Base-by-base conservation (phyloP, 2,797 vertebrate genomes). In the Coregonus suidteri region DNA sequence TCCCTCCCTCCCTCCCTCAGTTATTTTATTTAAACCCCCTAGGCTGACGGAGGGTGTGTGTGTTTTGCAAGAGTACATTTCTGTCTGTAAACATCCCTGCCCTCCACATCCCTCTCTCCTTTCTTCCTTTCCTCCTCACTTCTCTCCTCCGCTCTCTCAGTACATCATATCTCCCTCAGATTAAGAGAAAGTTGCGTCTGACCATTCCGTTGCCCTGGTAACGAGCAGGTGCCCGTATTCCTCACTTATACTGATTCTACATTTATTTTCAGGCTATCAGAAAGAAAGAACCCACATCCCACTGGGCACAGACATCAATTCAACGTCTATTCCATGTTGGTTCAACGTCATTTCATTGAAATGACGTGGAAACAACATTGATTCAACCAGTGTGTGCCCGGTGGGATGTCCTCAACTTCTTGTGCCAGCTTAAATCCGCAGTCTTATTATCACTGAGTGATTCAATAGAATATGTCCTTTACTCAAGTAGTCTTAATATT, bases 61-160 rank as follows among this genome's bases (percentile, higher is more conserved):
- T 66, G 81, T 66, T 79, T 25, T 56, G 47, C 34, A 13, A n/a
- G 7, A 64, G 59, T n/a, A 64, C 18, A 64, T 74, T 59, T 87
- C 86, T 85, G 83, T 82, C 77, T 13, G 71, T 75, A 84, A 81
- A 82, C 73, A 65, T 64, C 59, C 9, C 9, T 47, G 9, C 9
- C 41, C 73, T 84, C 76, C 35, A 25, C 20, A 25, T 34, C 20
- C 14, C 64, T 51, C 41, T n/a, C 16, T 51, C 14, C 62, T 14
- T 35, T 59, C 34, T 41, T 41, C 41, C 41, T 47, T 47, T 47
- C 41, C 41, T 13, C 9, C 41, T 47, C 41, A 47, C 30, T 18
- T 18, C 59, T 25, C 64, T 67, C n/a, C 41, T 14, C 15, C 20
- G 4, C 51, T 14, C n/a, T 18, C 71, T 20, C 25, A 56, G 4